Evolutionary conservation across 2,113 vertebrate genomes (phyloP).

Genomic region (Herpailurus yagouaroundi): DNA sequence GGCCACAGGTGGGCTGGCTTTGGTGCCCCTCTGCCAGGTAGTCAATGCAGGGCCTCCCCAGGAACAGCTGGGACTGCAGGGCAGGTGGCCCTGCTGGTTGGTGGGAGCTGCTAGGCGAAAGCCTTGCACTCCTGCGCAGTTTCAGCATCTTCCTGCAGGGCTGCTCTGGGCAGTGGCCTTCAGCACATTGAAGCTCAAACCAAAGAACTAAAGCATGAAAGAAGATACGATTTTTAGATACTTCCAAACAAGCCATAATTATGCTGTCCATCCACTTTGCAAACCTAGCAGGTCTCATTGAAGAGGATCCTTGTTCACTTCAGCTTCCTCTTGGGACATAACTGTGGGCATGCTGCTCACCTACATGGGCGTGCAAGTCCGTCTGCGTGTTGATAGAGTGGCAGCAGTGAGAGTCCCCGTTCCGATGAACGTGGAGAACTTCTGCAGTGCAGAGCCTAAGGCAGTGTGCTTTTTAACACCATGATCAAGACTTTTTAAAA

Average conservation of each 20-base stretch:
- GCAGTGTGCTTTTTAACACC: conserved; percentile 97
- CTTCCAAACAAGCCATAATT: conserved; percentile 98
- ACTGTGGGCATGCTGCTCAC: neutral
- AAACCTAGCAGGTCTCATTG: conserved; percentile 96
- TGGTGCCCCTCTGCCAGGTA: neutral
- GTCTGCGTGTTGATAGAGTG: neutral
- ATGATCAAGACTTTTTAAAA: conserved; percentile 98
- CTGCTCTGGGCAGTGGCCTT: neutral
- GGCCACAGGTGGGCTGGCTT: neutral
- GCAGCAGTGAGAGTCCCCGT: conserved; percentile 12
- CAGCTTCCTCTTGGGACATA: neutral
- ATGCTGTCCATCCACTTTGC: conserved; percentile 99
- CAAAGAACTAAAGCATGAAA: conserved; percentile 98
- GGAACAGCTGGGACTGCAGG: neutral
- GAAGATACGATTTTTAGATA: conserved; percentile 99
- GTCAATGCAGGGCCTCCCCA: neutral
- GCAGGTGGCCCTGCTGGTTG: neutral
- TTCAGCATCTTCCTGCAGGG: neutral
- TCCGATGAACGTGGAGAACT: conserved; percentile 88
- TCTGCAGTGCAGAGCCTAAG: conserved; percentile 94
- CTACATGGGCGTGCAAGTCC: neutral
- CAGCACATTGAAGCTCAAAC: conserved; percentile 86
- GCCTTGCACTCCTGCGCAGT: neutral
- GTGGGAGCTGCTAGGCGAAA: neutral
- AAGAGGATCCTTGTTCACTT: conserved; percentile 97